Percentiles rank a stretch among this genome's conserved stretches.
These are phyloP conservation scores for Tridacna crocea DNA, from an alignment of 2,888 invertebrate species.

Conservation along the genomic window DNA sequence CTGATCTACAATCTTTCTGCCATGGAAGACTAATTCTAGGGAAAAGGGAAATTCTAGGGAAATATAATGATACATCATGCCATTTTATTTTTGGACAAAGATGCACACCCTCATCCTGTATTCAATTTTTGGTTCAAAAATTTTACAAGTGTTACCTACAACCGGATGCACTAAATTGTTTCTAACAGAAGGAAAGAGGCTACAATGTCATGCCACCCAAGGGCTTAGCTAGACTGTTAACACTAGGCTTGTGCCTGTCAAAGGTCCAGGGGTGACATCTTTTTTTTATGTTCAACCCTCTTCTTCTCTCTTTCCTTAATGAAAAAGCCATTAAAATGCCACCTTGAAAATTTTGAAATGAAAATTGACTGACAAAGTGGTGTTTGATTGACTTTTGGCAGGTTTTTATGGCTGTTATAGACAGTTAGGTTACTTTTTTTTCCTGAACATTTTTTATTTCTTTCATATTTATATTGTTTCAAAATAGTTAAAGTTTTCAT, in stretches of 20 bases:
- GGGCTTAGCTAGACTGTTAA: not conserved
- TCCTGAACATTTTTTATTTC: constrained; percentile 1
- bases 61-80: too few species aligned
- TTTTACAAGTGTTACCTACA: too few species aligned
- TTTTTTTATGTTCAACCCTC: constrained; percentile 2
- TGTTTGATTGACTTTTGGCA: constrained; percentile 29
- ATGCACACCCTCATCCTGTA: too few species aligned
- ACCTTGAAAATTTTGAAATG: constrained; percentile 24
- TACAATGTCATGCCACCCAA: not conserved
- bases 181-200: too few species aligned
- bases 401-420: constrained; percentile 28
- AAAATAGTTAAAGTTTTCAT: too few species aligned
- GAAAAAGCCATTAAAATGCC: constrained; percentile 34
- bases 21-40: too few species aligned
- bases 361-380: constrained; percentile 24
- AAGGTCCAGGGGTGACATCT: constrained; percentile 12
- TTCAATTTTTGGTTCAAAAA: too few species aligned
- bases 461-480: too few species aligned
- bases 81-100: too few species aligned
- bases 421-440: constrained; percentile 21
- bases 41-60: too few species aligned
- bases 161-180: too few species aligned
- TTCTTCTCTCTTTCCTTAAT: constrained; percentile 22
- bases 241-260: constrained; percentile 13
- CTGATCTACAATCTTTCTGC: too few species aligned